Evolutionary conservation across 1,140 invertebrate species (phyloP).

Genomic region (Drosophila auraria): DNA sequence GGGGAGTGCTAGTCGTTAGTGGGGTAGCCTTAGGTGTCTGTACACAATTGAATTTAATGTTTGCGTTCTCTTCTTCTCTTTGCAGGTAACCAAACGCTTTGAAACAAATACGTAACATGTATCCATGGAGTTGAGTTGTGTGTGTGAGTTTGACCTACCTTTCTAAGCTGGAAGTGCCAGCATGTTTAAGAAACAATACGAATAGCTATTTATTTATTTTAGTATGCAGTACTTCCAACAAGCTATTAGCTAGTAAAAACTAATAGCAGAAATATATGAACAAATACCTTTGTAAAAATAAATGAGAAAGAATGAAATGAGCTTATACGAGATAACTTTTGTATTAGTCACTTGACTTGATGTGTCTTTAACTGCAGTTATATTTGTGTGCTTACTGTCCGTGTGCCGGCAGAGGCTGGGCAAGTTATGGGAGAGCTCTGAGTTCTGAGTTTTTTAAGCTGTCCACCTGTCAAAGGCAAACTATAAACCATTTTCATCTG

Average conservation of each 20-base stretch:
- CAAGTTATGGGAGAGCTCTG: slow-evolving; percentile 1
- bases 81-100: slow-evolving; percentile 55
- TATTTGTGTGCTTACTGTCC: not conserved
- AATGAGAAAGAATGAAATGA: too few species aligned
- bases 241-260: too few species aligned
- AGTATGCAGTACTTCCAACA: too few species aligned
- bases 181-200: not conserved
- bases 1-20: slow-evolving; percentile 1
- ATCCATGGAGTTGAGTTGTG: slow-evolving; percentile 8
- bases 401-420: too few species aligned
- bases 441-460: slow-evolving; percentile 6
- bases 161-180: not conserved
- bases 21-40: slow-evolving; percentile 6
- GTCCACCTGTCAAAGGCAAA: slow-evolving; percentile 12
- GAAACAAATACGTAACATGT: not conserved
- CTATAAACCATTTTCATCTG: not conserved
- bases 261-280: too few species aligned
- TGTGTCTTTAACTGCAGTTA: not conserved
- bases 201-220: too few species aligned
- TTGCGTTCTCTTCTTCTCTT: slow-evolving; percentile 25
- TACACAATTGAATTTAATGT: slow-evolving; percentile 14
- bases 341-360: too few species aligned
- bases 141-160: slow-evolving; percentile 20
- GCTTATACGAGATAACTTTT: too few species aligned
- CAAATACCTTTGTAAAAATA: too few species aligned